Conservation (phyloP, 2,797 vertebrate species). For the Meda fulgida region DNA sequence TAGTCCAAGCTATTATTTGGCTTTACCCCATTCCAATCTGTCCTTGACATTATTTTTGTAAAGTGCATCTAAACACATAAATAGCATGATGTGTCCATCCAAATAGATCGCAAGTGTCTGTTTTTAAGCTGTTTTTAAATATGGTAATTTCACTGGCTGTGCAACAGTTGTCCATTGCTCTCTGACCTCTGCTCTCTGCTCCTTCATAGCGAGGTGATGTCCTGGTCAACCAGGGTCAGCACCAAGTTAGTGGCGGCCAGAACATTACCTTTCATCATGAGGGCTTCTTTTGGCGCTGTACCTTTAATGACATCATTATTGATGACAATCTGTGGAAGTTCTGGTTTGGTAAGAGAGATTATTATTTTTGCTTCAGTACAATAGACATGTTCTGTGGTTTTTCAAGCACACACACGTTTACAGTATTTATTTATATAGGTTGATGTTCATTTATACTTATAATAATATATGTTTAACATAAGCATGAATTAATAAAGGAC, state of each 20-base stretch:
- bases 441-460: background rate
- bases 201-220: conserved; percentile 66
- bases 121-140: background rate
- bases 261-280: conserved; percentile 85
- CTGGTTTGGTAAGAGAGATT: conserved; percentile 91
- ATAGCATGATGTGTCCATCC: background rate
- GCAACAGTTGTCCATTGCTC: conserved; percentile 19
- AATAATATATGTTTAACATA: too few species aligned
- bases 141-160: background rate
- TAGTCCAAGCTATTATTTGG: background rate
- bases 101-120: background rate
- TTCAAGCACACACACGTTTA: background rate
- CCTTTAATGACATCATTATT: conserved; percentile 74
- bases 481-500: background rate
- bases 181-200: conserved; percentile 37
- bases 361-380: background rate
- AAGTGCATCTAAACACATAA: background rate
- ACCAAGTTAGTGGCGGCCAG: background rate
- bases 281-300: conserved; percentile 97
- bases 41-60: background rate
- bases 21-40: background rate
- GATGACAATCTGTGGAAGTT: conserved; percentile 82
- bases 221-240: conserved; percentile 48
- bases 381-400: background rate
- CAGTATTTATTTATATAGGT: background rate